Evolutionary conservation across 2,797 vertebrate genomes (phyloP).

Genomic region (Girardinus metallicus): DNA sequence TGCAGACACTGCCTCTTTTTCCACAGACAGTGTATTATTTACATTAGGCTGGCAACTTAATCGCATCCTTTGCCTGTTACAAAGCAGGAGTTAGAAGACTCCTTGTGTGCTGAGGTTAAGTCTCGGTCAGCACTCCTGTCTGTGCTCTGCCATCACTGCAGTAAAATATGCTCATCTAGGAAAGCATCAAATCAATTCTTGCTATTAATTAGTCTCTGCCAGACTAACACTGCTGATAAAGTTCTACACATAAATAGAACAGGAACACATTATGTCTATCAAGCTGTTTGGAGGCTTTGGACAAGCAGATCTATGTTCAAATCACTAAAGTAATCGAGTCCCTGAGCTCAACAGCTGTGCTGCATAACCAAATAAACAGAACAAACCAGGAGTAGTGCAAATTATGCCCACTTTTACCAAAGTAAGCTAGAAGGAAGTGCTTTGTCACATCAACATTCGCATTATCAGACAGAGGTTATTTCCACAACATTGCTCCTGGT

Average conservation of each 20-base stretch:
- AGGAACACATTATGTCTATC: slow-evolving; percentile 14
- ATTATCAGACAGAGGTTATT: slow-evolving; percentile 14
- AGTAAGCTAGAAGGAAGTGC: slow-evolving; percentile 20
- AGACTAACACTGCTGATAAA: slow-evolving; percentile 52
- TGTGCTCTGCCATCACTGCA: slow-evolving; percentile 30
- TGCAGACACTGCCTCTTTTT: slow-evolving; percentile 10
- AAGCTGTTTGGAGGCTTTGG: slow-evolving; percentile 2
- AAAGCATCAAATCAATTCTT: slow-evolving; percentile 71
- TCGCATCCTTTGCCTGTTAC: slow-evolving; percentile 14
- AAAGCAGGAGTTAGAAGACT: slow-evolving; percentile 15
- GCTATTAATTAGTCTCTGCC: slow-evolving; percentile 70
- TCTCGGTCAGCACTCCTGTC: slow-evolving; percentile 62
- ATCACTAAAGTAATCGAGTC: background rate
- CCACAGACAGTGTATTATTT: slow-evolving; percentile 22
- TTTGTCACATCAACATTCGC: slow-evolving; percentile 1
- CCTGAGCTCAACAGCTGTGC: slow-evolving; percentile 2
- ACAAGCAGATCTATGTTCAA: slow-evolving; percentile 5
- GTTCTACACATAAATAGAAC: slow-evolving; percentile 46
- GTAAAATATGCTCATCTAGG: slow-evolving; percentile 56
- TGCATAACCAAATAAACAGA: background rate
- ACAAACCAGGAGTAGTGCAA: slow-evolving; percentile 1
- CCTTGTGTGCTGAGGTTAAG: slow-evolving; percentile 27
- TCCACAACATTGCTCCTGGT: slow-evolving; percentile 27
- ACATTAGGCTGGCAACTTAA: background rate
- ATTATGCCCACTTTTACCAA: slow-evolving; percentile 11